Percentiles rank a stretch among this genome's conserved stretches.
phyloP scores from a whole-genome alignment of 2,888 invertebrate genomes.

The Lasioglossum morio region DNA sequence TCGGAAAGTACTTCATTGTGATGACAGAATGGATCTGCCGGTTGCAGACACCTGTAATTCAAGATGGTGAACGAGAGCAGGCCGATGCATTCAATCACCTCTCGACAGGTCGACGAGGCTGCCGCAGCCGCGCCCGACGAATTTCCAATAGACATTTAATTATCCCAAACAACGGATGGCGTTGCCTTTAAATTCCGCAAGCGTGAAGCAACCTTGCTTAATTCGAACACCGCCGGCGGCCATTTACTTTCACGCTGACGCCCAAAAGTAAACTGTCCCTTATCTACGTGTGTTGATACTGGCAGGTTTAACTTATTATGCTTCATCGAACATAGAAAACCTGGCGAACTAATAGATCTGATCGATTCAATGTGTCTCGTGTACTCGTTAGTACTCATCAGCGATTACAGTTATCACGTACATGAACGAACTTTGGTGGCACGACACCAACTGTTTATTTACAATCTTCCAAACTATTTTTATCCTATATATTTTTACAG shows the following conservation, averaged over 20 bases:
- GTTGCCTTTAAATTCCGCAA: constrained; percentile 64
- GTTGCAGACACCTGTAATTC: constrained; percentile 70
- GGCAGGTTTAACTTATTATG: constrained; percentile 17
- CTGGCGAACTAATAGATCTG: not conserved
- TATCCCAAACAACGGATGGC: constrained; percentile 58
- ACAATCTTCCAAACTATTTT: too few relatives aligned
- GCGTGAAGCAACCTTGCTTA: constrained; percentile 32
- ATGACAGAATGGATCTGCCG: constrained; percentile 72
- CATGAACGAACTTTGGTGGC: too few relatives aligned
- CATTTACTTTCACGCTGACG: constrained; percentile 46
- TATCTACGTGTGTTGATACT: not conserved
- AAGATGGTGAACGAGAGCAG: constrained; percentile 61
- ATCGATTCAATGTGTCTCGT: too few relatives aligned
- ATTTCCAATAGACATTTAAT: constrained; percentile 73
- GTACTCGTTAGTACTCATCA: too few relatives aligned
- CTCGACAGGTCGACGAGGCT: constrained; percentile 52
- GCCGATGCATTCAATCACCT: constrained; percentile 66
- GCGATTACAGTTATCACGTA: too few relatives aligned
- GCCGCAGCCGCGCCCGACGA: constrained; percentile 46
- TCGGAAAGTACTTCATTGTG: constrained; percentile 61
- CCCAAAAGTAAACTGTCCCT: not conserved
- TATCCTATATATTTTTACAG: too few relatives aligned
- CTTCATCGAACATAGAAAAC: constrained; percentile 18
- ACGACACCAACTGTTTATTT: too few relatives aligned
- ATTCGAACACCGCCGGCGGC: constrained; percentile 7